Conservation (phyloP, 23 tunicate species). For the Pegea sp. region DNA sequence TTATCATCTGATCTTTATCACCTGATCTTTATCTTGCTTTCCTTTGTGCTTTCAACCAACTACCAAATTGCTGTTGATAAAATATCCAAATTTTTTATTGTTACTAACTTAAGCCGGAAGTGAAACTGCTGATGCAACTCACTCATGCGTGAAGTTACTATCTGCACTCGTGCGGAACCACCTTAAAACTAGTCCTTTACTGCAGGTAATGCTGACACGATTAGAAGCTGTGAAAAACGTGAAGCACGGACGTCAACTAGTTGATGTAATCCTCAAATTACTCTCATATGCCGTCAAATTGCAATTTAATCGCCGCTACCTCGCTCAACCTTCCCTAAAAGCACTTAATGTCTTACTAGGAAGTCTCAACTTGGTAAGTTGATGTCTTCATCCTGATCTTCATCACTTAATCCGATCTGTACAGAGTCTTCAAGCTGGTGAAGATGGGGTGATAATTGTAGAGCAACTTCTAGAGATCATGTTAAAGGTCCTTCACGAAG, state of each 20-base stretch:
- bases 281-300: conserved; percentile 71
- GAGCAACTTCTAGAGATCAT: conserved; percentile 71
- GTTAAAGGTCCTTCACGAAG: conserved; percentile 72
- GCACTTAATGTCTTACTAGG: conserved; percentile 73
- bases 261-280: conserved; percentile 69
- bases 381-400: neutral
- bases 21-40: too few species aligned
- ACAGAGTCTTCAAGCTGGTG: conserved; percentile 73
- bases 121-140: too few species aligned
- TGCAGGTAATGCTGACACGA: conserved; percentile 50
- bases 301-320: conserved; percentile 69
- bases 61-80: too few species aligned
- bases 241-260: conserved; percentile 61
- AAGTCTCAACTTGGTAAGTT: conserved; percentile 36
- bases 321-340: conserved; percentile 48
- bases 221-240: conserved; percentile 65
- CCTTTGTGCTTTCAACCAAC: too few species aligned
- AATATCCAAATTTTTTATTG: too few species aligned
- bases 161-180: too few species aligned
- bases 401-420: too few species aligned
- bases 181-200: too few species aligned
- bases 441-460: conserved; percentile 71
- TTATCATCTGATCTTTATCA: too few species aligned
- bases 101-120: too few species aligned
- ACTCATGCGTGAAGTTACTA: too few species aligned